These are phyloP conservation scores for Prunella himalayana DNA, from an alignment of 2,113 vertebrate species.

Conservation along the genomic window DNA sequence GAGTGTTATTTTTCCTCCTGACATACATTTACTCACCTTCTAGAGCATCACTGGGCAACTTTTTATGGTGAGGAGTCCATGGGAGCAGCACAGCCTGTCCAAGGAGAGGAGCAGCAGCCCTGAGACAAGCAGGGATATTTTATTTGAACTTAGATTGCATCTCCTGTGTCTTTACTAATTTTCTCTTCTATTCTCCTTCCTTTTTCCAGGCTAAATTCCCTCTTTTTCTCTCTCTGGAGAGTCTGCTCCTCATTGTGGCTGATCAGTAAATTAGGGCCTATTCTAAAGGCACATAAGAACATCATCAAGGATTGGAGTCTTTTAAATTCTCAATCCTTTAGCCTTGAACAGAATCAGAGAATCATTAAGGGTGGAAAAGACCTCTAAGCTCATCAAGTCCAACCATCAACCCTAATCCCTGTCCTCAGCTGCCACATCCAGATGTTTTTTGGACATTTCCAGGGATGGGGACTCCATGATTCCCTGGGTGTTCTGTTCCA, in stretches of 20 bases:
- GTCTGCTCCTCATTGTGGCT: neutral
- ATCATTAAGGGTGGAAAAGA: neutral
- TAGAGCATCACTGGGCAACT: neutral
- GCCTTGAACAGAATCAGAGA: neutral
- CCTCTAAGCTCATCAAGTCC: neutral
- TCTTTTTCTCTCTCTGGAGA: neutral
- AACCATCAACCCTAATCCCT: neutral
- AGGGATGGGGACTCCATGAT: neutral
- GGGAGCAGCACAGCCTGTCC: neutral
- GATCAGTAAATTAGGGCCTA: neutral
- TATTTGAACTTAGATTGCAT: neutral
- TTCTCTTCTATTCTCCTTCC: neutral
- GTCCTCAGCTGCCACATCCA: neutral
- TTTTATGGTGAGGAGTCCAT: neutral
- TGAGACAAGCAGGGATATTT: neutral
- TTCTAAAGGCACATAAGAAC: neutral
- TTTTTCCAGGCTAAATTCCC: neutral
- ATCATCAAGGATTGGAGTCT: neutral
- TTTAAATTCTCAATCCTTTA: neutral
- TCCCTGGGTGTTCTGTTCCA: neutral
- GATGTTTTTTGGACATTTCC: accelerated
- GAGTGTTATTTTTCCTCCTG: slow-evolving; percentile 18
- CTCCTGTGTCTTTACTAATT: neutral
- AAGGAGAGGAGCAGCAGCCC: neutral
- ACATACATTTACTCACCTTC: slow-evolving; percentile 2